Conservation (phyloP, 2,113 vertebrate genomes). For the Heterochromis multidens region DNA sequence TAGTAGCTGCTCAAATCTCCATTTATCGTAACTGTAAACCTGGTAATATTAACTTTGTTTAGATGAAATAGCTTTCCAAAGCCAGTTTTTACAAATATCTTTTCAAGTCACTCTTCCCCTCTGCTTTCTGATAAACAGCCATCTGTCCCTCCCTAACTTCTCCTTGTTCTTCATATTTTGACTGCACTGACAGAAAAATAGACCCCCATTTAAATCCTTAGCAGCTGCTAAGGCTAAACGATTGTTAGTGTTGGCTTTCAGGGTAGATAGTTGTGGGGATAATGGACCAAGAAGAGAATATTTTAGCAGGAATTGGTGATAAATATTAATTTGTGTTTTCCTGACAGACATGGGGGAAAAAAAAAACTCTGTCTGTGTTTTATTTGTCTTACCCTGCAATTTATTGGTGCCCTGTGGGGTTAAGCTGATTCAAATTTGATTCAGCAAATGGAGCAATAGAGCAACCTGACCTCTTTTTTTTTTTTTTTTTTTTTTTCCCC, state of each 20-base stretch:
- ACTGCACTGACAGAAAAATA: not conserved
- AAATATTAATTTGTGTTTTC: not conserved
- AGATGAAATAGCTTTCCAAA: not conserved
- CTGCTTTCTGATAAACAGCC: not conserved
- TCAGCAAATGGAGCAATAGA: not conserved
- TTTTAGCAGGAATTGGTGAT: not conserved
- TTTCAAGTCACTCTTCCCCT: not conserved
- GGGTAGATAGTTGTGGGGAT: not conserved
- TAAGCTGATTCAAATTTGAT: constrained; percentile 9
- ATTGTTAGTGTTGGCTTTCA: not conserved
- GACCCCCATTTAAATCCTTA: not conserved
- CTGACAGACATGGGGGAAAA: not conserved
- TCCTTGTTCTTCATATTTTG: not conserved
- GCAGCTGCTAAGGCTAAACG: not conserved
- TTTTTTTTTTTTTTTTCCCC: rapidly evolving
- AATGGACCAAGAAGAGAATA: not conserved
- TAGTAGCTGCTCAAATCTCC: not conserved
- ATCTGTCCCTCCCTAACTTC: not conserved
- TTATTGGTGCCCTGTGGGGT: not conserved
- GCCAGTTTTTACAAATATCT: not conserved
- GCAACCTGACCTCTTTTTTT: not conserved
- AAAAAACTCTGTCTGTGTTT: not conserved
- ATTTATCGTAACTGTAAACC: not conserved
- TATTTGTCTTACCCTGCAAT: not conserved
- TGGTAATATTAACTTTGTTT: not conserved